Evolutionary conservation across 2,113 vertebrate species (phyloP).

Genomic region (Drymodes brunneopygia): DNA sequence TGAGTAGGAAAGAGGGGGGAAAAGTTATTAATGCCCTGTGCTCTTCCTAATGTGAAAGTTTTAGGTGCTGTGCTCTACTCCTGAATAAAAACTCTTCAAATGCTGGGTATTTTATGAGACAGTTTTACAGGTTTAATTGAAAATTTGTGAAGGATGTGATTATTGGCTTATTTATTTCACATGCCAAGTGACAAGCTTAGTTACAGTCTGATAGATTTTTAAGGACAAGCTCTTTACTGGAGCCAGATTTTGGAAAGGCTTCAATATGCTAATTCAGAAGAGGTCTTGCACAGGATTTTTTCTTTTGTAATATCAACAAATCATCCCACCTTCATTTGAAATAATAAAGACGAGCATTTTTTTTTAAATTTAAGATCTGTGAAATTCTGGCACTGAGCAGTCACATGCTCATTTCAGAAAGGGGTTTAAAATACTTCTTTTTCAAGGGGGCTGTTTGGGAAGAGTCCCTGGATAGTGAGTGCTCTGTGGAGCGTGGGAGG

Average conservation of each 20-base stretch:
- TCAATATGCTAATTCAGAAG: constrained; percentile 25
- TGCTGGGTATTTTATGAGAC: neutral
- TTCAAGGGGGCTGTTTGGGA: neutral
- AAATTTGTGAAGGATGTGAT: neutral
- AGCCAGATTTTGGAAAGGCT: neutral
- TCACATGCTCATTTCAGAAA: neutral
- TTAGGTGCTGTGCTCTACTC: neutral
- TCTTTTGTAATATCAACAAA: constrained; percentile 21
- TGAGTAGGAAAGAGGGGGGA: neutral
- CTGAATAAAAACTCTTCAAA: neutral
- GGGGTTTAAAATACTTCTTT: neutral
- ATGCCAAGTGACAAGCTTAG: constrained; percentile 28
- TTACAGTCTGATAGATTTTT: constrained; percentile 50
- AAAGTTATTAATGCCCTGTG: neutral
- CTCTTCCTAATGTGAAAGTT: neutral
- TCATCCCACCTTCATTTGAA: neutral
- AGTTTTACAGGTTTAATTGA: constrained; percentile 10
- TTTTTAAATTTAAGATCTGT: neutral
- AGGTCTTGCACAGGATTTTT: neutral
- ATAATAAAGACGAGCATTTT: neutral
- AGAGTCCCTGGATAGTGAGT: neutral
- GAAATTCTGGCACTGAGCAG: neutral
- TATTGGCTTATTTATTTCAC: constrained; percentile 26
- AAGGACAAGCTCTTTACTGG: constrained; percentile 5
- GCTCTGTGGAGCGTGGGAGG: neutral